Conservation (phyloP, 2,797 vertebrate species). For the Paguma larvata region DNA sequence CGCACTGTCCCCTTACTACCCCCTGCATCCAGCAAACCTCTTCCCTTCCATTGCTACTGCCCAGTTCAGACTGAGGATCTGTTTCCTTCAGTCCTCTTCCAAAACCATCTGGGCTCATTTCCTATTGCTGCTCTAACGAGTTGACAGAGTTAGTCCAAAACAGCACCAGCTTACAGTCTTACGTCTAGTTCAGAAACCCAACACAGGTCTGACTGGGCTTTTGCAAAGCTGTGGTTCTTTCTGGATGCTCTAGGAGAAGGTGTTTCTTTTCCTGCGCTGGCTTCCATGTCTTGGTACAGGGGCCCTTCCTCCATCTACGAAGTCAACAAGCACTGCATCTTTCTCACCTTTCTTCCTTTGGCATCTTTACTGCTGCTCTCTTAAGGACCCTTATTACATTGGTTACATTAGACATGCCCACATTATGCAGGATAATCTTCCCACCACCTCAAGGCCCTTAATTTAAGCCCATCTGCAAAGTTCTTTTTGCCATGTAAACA, state of each 20-base stretch:
- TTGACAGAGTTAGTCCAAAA: neutral
- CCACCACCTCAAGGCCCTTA: neutral
- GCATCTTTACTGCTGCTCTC: no score
- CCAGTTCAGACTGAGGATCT: neutral
- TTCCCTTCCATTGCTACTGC: accelerated
- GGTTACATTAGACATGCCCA: no score
- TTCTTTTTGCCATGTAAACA: neutral
- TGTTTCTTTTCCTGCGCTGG: neutral
- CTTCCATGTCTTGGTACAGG: no score
- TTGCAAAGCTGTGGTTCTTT: neutral
- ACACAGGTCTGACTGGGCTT: no score
- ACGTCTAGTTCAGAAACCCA: neutral
- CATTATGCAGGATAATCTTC: no score
- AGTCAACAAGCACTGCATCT: neutral
- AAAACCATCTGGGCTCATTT: accelerated
- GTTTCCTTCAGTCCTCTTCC: neutral
- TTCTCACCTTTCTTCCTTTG: neutral
- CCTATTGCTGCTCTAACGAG: neutral
- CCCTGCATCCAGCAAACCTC: accelerated
- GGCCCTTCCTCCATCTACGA: neutral
- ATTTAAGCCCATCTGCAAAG: no score
- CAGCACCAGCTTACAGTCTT: no score
- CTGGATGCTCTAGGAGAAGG: no score
- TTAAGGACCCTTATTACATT: neutral
- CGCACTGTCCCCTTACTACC: neutral